Evolutionary conservation across 2,888 invertebrate species (phyloP), one percentile per base, ranked within the genome.

Genomic region (Antitype chi): DNA sequence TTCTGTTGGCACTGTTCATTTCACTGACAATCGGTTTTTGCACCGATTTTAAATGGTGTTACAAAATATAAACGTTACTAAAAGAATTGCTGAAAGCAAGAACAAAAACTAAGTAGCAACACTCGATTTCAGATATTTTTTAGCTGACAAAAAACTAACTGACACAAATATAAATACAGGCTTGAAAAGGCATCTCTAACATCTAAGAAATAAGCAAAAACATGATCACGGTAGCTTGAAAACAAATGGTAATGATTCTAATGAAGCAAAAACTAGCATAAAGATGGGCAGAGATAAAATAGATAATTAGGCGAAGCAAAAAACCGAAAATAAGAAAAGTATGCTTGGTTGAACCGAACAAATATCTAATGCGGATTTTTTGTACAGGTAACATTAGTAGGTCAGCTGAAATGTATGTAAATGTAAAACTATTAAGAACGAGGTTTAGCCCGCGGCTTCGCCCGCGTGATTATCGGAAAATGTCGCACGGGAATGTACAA

Each of bases 1-100:
- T 80, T 73, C 73, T 62, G 74, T 81, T 79, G 88, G 68, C 79
- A 72, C 68, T 73, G 73, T 74, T 76, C 13, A 69, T 83, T 73
- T 78, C 55, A 72, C 62, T 64, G 47, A 62, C 55, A 74, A 47
- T 28, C 49, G 7, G 64, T 55, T 70, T 81, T 76, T 52, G n/a
- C 6, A 47, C n/a, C 9, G 47, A 55, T 55, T 71, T 71, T 23
- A 47, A 76, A 59, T 6, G 8, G 15, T 23, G 0, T 81, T 76
- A 60, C 81, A 55, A 62, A 73, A 62, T 55, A 23, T 47, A 38
- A n/a, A 53, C 1, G 15, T 53, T 5, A 70, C 28, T 9, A n/a
- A 62, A 71, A 38, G 2, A 60, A 32, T 60, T 60, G 20, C 53
- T 25, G 7, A 38, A 66, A 62, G 5, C n/a, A 32, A 43, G 9